Evolutionary conservation across 2,888 invertebrate species (phyloP), one percentile per base, ranked within the genome.

Genomic region (Macropis europaea): DNA sequence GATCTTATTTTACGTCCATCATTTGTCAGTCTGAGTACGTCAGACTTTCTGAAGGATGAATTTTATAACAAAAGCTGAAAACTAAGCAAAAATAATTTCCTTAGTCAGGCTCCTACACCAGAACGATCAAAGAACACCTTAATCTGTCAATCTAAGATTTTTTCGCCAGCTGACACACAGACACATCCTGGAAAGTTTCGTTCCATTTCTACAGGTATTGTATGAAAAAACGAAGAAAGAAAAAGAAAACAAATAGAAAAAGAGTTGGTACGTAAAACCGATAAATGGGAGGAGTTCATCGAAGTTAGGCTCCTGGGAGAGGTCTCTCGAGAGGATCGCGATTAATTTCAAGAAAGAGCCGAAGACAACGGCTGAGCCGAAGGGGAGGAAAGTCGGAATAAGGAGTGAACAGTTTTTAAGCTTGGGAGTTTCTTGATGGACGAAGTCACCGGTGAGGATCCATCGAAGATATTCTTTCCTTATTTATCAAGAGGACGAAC

Each of bases 321-420:
- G 53, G 19, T 45, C 64, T 45, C 64, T 56, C 17, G n/a, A 53
- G 56, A 34, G 24, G 45, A 52, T 60, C 60, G 60, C 73, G 54
- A 73, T 73, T 73, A 73, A 73, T 73, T 73, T 66, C 40, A 42
- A 57, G 62, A 42, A 59, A 60, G 72, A 36, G 24, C 19, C 52
- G 57, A 70, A 47, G 62, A 69, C 57, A 71, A 52, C 50, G 71
- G 56, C 40, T 52, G 43, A 26, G 54, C 26, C 30, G 15, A 48
- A 30, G 42, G 11, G 15, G 28, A 45, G 17, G 48, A 28, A 24
- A 13, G 17, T 45, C 6, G 11, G 36, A 50, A 15, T 52, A 26
- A 59, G 32, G 34, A 48, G 28, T 13, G 47, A 48, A 54, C 17
- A 54, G 47, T 67, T 71, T 71, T 71, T 67, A 61, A 61, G 56